Conservation (phyloP, 2,113 vertebrate genomes). For the Thalassarche chlororhynchos region DNA sequence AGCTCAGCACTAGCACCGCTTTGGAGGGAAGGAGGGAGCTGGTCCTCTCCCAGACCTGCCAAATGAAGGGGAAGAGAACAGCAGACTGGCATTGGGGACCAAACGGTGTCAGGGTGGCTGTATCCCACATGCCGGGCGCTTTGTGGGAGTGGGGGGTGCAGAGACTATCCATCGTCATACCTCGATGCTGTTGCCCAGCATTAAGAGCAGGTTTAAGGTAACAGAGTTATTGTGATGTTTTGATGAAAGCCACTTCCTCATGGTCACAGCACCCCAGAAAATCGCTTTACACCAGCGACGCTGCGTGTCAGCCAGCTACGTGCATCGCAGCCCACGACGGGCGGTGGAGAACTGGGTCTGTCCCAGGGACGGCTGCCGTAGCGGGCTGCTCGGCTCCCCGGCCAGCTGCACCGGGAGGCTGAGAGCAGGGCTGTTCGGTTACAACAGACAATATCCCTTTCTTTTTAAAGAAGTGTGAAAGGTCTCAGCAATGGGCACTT, state of each 20-base stretch:
- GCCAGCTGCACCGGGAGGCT: neutral
- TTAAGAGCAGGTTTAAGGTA: neutral
- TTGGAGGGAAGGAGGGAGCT: neutral
- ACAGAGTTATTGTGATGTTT: neutral
- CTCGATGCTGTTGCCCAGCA: neutral
- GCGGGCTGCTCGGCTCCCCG: neutral
- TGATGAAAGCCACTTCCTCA: neutral
- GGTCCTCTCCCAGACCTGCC: neutral
- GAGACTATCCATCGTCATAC: neutral
- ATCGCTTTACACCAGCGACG: neutral
- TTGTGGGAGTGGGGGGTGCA: neutral
- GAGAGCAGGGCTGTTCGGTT: accelerated
- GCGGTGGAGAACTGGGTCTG: accelerated
- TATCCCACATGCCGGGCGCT: neutral
- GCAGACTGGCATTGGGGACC: neutral
- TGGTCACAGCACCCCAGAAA: neutral
- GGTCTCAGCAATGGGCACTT: neutral
- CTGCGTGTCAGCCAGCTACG: accelerated
- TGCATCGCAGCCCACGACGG: accelerated
- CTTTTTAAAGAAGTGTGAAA: neutral
- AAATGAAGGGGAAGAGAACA: too few species aligned
- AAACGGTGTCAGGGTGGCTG: neutral
- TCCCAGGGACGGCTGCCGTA: too few species aligned
- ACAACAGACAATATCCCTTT: neutral
- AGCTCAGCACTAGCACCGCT: neutral